Evolutionary conservation across 1,140 invertebrate genomes (phyloP), one percentile per base, ranked within the genome.

Genomic region (Oryzaephilus surinamensis): DNA sequence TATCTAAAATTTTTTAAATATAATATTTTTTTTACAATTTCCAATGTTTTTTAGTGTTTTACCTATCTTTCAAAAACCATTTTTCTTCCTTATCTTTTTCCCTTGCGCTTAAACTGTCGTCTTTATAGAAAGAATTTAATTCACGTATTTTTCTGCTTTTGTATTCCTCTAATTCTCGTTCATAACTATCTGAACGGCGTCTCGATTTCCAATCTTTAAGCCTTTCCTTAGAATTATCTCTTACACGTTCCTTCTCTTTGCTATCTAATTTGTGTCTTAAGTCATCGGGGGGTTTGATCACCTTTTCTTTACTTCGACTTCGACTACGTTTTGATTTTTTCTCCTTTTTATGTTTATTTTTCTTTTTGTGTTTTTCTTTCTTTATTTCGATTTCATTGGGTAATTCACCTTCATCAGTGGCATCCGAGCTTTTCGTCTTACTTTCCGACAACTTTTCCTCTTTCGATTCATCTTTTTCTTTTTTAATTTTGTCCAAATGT

Each of bases 141-240:
- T n/a, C n/a, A 27, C 10, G 12, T 34, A n/a, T 38, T 17, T 20
- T 23, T 31, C 26, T 43, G 17, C 27, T 42, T 20, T n/a, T 43
- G 19, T 23, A 11, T 38, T 24, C 41, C 41, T 16, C 38, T 43
- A 18, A 35, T 24, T 60, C n/a, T n/a, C n/a, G n/a, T n/a, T n/a
- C n/a, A n/a, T n/a, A n/a, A n/a, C n/a, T n/a, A n/a, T n/a, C n/a
- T n/a, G n/a, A n/a, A n/a, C n/a, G n/a, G n/a, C n/a, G n/a, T n/a
- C n/a, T n/a, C n/a, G n/a, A n/a, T n/a, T n/a, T n/a, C n/a, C n/a
- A n/a, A n/a, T n/a, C n/a, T n/a, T n/a, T n/a, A n/a, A n/a, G n/a
- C n/a, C n/a, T n/a, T 57, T 60, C 21, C 40, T 57, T 48, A 58
- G 56, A n/a, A 55, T 62, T 47, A 48, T 50, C 63, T 42, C 48